phyloP scores from a whole-genome alignment of 2,113 vertebrate species.

The Tauraco erythrolophus region DNA sequence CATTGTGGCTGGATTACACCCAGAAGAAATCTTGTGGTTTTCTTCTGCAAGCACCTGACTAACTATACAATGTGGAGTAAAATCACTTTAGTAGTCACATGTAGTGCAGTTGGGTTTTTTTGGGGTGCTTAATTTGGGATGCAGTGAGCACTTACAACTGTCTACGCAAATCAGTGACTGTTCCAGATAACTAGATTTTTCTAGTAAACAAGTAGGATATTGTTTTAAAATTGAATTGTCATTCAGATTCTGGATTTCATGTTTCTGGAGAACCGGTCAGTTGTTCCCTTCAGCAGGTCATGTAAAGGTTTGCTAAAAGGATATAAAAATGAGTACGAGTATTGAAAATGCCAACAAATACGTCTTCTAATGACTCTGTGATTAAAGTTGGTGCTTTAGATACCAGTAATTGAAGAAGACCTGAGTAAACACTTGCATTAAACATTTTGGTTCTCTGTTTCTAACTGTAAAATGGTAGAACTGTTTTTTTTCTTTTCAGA shows the following conservation, averaged over 20 bases:
- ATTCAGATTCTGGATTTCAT: neutral
- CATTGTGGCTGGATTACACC: slow-evolving; percentile 10
- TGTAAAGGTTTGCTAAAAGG: neutral
- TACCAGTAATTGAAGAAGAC: neutral
- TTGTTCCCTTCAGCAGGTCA: neutral
- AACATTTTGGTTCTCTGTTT: neutral
- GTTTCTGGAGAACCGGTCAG: neutral
- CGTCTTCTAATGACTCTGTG: neutral
- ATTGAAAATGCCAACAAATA: neutral
- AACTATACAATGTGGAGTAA: neutral
- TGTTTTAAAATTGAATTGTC: neutral
- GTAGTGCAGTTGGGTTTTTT: neutral
- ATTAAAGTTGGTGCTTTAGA: neutral
- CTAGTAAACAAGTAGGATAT: neutral
- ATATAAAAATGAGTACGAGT: neutral
- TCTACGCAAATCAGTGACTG: neutral
- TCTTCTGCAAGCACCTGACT: slow-evolving; percentile 19
- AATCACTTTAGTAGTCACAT: neutral
- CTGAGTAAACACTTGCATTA: neutral
- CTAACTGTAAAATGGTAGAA: neutral
- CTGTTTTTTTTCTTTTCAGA: neutral
- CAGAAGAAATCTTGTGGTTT: neutral
- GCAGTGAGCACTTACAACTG: neutral
- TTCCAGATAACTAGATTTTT: neutral
- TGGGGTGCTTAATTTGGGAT: neutral